These are phyloP conservation scores for Gymnodraco acuticeps DNA, from an alignment of 2,797 vertebrate genomes.

Conservation along the genomic window DNA sequence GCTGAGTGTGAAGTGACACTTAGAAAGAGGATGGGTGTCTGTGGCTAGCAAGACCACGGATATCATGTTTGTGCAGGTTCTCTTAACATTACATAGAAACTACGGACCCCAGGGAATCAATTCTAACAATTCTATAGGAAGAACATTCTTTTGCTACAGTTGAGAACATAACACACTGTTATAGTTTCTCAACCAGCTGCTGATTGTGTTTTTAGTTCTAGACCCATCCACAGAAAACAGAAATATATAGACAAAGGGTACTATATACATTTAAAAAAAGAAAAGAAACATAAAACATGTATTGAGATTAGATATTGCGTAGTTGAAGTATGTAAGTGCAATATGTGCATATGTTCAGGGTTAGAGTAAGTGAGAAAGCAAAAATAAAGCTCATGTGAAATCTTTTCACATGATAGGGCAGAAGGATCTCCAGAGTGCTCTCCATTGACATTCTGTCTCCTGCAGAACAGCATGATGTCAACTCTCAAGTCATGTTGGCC, in stretches of 20 bases:
- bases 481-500: slow-evolving; percentile 8
- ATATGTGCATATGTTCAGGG: too few species aligned
- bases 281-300: too few species aligned
- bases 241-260: too few species aligned
- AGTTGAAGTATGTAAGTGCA: too few species aligned
- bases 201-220: background rate
- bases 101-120: background rate
- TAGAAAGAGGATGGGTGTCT: slow-evolving; percentile 9
- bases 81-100: background rate
- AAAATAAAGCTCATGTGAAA: too few species aligned
- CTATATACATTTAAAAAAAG: too few species aligned
- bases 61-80: background rate
- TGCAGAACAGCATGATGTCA: slow-evolving; percentile 42
- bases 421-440: background rate
- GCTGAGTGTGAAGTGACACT: slow-evolving; percentile 20
- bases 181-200: background rate
- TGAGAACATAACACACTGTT: background rate
- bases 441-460: slow-evolving; percentile 35
- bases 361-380: too few species aligned
- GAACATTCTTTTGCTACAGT: too few species aligned
- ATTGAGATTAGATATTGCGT: too few species aligned
- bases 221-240: too few species aligned
- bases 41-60: background rate
- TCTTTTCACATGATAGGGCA: too few species aligned
- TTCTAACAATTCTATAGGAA: background rate